phyloP scores from a whole-genome alignment of 2,113 vertebrate species.

The Amia ocellicauda region DNA sequence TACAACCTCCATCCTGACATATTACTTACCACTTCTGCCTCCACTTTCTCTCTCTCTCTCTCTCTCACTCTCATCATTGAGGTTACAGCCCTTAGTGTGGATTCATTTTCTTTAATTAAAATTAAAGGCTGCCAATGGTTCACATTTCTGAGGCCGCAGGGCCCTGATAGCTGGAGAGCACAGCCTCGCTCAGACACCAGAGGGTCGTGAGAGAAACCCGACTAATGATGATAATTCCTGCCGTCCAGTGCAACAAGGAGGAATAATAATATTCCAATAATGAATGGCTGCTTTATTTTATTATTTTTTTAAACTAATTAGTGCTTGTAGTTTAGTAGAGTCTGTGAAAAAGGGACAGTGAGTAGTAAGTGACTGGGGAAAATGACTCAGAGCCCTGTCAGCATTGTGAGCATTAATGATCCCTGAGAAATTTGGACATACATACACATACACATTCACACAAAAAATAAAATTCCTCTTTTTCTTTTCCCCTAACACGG shows the following conservation, averaged over 20 bases:
- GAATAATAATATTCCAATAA: conserved; percentile 51
- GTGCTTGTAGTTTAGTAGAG: not conserved
- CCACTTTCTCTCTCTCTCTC: not conserved
- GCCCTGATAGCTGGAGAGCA: conserved; percentile 26
- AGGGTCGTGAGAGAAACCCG: not conserved
- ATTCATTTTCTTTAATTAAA: conserved; percentile 62
- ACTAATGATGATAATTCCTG: conserved; percentile 50
- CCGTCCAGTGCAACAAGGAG: conserved; percentile 27
- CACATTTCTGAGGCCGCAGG: conserved; percentile 43
- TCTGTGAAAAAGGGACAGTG: not conserved
- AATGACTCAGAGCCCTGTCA: no score
- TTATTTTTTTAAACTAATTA: not conserved
- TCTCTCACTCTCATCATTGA: not conserved
- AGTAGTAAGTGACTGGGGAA: no score
- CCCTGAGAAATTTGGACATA: no score
- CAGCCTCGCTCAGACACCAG: not conserved
- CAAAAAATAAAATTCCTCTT: no score
- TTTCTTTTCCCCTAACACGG: no score
- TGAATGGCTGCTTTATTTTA: conserved; percentile 46
- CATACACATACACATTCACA: no score
- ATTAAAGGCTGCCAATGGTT: conserved; percentile 48
- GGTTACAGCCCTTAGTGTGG: conserved; percentile 42
- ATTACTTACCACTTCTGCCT: no score
- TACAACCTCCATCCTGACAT: no score
- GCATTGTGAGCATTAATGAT: no score